Percentiles rank a stretch among this genome's conserved stretches.
These are phyloP conservation scores for Drosophila fulvimacula DNA, from an alignment of 2,888 invertebrate species.

Conservation along the genomic window DNA sequence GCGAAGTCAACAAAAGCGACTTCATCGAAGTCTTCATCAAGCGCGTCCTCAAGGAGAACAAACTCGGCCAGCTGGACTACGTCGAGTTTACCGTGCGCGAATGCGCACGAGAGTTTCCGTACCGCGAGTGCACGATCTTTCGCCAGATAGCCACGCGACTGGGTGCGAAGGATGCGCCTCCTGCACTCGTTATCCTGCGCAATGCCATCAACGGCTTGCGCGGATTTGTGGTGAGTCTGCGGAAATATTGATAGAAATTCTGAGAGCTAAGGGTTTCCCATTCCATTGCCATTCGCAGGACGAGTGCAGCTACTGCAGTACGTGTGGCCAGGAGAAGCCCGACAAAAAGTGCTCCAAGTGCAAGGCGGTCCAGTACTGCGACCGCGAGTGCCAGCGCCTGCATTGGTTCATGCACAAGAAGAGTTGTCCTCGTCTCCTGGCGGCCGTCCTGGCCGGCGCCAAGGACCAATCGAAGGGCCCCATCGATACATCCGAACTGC, in stretches of 20 bases:
- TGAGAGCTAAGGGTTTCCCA: neutral
- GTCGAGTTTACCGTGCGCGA: conserved; percentile 92
- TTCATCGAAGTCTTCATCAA: conserved; percentile 91
- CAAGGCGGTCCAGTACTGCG: conserved; percentile 96
- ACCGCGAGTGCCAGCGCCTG: conserved; percentile 95
- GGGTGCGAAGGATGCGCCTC: conserved; percentile 89
- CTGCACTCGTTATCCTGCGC: conserved; percentile 90
- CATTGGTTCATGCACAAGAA: conserved; percentile 97
- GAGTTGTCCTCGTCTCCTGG: conserved; percentile 89
- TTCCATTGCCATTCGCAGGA: conserved; percentile 78
- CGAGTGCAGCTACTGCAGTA: conserved; percentile 90
- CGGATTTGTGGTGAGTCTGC: conserved; percentile 87
- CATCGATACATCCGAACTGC: conserved; percentile 75
- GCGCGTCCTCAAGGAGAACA: conserved; percentile 91
- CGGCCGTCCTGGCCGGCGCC: conserved; percentile 77
- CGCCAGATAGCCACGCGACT: conserved; percentile 92
- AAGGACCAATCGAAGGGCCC: conserved; percentile 65
- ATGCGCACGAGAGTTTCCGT: conserved; percentile 95
- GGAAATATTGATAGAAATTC: neutral
- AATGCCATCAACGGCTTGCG: conserved; percentile 95
- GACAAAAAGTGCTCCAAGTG: conserved; percentile 97
- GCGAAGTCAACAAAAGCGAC: conserved; percentile 85
- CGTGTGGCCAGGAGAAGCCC: conserved; percentile 95
- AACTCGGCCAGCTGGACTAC: conserved; percentile 88
- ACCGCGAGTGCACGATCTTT: conserved; percentile 94